Evolutionary conservation across 2,113 vertebrate species (phyloP), one percentile per base, ranked within the genome.

Genomic region (Pseudonaja textilis): DNA sequence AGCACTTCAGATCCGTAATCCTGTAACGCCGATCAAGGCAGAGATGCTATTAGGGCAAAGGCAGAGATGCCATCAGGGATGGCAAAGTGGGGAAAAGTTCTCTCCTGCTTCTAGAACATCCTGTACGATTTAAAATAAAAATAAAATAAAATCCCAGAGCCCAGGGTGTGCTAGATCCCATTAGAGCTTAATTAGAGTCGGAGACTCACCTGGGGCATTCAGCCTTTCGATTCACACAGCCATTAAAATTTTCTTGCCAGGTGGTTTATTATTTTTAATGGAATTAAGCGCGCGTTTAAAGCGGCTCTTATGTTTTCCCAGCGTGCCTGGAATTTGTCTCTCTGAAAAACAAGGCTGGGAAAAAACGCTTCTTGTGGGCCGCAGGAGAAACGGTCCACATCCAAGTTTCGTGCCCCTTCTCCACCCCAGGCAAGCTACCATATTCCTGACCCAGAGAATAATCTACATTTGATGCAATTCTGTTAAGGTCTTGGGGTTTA

Each of bases 81-180:
- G 61, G 29, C 11, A 0, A 1, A 1, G 3, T 29, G 61, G 3
- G n/a, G 16, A 5, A n/a, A 2, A 18, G 16, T 74, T 3, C 16
- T 74, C 69, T 39, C 5, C 69, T 18, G n/a, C 69, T 34, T 3
- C 34, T 14, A 34, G n/a, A 34, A 7, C n/a, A 18, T 74, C 2
- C 14, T 2, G 18, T 6, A 5, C 14, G 5, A 74, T 74, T 74
- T 16, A 18, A n/a, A n/a, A 69, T n/a, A 29, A 12, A 14, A 59
- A 61, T 23, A 34, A n/a, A 7, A 74, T 34, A 34, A n/a, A 3
- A 74, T 34, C 1, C n/a, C 5, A 34, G 5, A 74, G 69, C 69
- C n/a, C 5, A 16, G n/a, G 14, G 2, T 39, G n/a, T 74, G 69
- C n/a, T 34, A 14, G 16, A 2, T 74, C 69, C 69, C n/a, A 34